Base-by-base conservation (phyloP, 1,140 invertebrate genomes). In the Drosophila chauvacae region DNA sequence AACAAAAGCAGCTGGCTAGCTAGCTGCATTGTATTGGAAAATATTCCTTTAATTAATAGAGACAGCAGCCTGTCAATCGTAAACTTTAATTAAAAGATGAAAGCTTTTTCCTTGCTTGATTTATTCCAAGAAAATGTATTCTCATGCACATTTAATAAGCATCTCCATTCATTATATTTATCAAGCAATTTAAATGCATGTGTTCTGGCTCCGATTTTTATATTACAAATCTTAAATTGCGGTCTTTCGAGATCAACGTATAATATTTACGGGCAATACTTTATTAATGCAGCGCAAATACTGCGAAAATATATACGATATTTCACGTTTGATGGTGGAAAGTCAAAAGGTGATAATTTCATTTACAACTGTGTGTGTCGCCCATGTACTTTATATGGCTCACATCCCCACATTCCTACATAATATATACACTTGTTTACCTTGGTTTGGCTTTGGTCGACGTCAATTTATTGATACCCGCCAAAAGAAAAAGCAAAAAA, bases 401-500 rank as follows among this genome's bases (percentile, higher is more conserved):
- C 45, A 26, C 20, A 48, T 14, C 13, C 14, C 10, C 26, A 51
- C 26, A 41, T 37, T 2, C 47, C n/a, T 47, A 53, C 60, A 48
- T 58, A 51, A 33, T 64, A 47, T 73, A 64, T 51, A 55, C 26
- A 76, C 26, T 39, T 56, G 48, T 44, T 74, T 60, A 50, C 57
- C 45, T 69, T 33, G 33, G 33, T 3, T 80, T 80, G 64, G 47
- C 55, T 80, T 77, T 85, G 77, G 66, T 56, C 77, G 62, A 64
- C 65, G 71, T 56, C 81, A 83, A 87, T 87, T 88, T 88, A 88
- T 87, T 88, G 83, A 87, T 87, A 83, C 80, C 70, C 66, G 62
- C 48, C 66, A 70, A 47, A 47, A 63, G 69, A 37, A 58, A 73
- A 55, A 37, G 42, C 41, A 50, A 45, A 51, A 7, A 1, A 41